A percentile compares a stretch with the other conserved stretches of the same genome.
phyloP scores from a whole-genome alignment of 1,140 invertebrate genomes.

The Formica selysi region DNA sequence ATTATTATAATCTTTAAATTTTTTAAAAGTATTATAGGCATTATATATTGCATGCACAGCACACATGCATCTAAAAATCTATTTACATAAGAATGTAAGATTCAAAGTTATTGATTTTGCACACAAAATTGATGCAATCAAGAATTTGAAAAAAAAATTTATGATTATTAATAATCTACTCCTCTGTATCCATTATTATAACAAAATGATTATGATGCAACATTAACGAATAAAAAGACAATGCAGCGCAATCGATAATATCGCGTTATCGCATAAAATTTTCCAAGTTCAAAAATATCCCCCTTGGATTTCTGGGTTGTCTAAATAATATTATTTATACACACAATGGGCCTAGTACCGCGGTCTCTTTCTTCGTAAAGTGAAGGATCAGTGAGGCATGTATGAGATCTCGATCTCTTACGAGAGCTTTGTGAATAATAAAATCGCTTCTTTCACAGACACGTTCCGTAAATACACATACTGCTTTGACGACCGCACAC shows the following conservation, averaged over 20 bases:
- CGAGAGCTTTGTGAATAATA: conserved; percentile 73
- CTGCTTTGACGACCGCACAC: background rate
- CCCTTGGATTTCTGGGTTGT: background rate
- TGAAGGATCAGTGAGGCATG: conserved; percentile 10
- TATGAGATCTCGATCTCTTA: conserved; percentile 11
- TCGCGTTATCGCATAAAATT: background rate
- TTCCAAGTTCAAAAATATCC: conserved; percentile 1
- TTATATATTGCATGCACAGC: background rate
- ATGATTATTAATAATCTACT: too few species aligned
- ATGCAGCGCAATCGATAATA: conserved; percentile 36
- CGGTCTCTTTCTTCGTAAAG: background rate
- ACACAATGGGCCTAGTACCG: background rate
- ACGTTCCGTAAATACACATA: conserved; percentile 59
- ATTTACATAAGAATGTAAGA: too few species aligned
- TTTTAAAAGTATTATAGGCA: background rate
- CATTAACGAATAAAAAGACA: background rate
- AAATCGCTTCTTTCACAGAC: conserved; percentile 69
- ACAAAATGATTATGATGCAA: background rate
- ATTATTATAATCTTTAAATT: background rate
- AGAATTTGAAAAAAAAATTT: too few species aligned
- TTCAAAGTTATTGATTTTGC: too few species aligned
- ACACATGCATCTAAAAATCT: background rate
- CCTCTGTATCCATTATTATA: too few species aligned
- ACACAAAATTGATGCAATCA: too few species aligned
- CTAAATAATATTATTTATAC: conserved; percentile 49